Conservation (phyloP, 2,113 vertebrate species). For the Aythya baeri region DNA sequence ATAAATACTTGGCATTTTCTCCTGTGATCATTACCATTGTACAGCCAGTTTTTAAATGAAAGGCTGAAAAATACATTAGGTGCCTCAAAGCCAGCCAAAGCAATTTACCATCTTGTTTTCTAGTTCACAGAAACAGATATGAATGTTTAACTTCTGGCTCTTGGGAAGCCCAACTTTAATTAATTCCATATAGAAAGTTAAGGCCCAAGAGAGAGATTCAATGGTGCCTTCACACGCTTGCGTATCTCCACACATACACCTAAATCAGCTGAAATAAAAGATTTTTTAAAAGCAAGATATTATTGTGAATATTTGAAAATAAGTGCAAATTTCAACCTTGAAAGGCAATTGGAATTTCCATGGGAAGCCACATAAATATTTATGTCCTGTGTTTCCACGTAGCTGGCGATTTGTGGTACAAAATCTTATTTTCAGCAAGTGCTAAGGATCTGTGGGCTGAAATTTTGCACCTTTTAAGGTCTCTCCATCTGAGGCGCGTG, state of each 20-base stretch:
- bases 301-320: background rate
- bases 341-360: background rate
- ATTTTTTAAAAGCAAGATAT: background rate
- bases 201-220: background rate
- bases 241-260: background rate
- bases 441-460: background rate
- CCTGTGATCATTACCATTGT: background rate
- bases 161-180: background rate
- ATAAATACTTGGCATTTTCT: background rate
- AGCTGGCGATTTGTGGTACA: background rate
- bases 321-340: background rate
- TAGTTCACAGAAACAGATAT: background rate
- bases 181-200: background rate
- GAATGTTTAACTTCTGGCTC: background rate
- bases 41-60: conserved; percentile 9
- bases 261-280: background rate
- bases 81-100: conserved; percentile 5
- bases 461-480: background rate
- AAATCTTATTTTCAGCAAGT: background rate
- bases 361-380: background rate
- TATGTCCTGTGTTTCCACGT: background rate
- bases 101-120: background rate
- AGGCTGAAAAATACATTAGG: background rate
- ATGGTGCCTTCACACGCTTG: background rate
- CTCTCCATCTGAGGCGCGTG: background rate